phyloP scores from a whole-genome alignment of 1,140 invertebrate genomes.

The Scaptodrosophila lebanonensis region DNA sequence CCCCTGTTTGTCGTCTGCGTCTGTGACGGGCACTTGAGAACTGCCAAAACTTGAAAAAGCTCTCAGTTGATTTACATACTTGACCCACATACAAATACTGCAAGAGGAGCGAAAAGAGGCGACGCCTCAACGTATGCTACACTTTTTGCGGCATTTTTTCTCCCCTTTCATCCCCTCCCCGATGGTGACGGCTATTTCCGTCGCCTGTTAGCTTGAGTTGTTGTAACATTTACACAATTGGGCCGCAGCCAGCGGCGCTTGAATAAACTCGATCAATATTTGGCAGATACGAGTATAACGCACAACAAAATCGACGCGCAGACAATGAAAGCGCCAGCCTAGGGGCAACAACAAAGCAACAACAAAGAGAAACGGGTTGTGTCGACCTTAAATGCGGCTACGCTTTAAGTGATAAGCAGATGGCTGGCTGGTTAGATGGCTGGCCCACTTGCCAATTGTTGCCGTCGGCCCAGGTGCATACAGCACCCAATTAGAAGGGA shows the following conservation, averaged over 20 bases:
- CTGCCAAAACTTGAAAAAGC: conserved; percentile 35
- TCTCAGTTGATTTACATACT: conserved; percentile 71
- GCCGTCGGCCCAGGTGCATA: conserved; percentile 3
- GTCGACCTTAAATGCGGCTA: conserved; percentile 5
- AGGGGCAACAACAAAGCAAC: neutral
- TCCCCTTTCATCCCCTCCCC: conserved; percentile 7
- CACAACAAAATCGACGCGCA: too few species aligned
- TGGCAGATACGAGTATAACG: conserved; percentile 44
- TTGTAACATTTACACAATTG: too few species aligned
- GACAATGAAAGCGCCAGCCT: too few species aligned
- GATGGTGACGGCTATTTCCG: conserved; percentile 29
- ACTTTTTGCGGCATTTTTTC: neutral
- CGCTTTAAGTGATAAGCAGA: conserved; percentile 22
- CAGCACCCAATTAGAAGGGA: conserved; percentile 44
- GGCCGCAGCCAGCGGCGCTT: too few species aligned
- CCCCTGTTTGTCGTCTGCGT: neutral
- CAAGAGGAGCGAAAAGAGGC: too few species aligned
- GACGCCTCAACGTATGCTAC: conserved; percentile 1
- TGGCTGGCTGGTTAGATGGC: too few species aligned
- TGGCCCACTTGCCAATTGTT: conserved; percentile 47
- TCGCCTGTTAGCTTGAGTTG: too few species aligned
- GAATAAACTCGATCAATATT: conserved; percentile 63
- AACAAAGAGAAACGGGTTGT: neutral
- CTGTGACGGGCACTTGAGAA: too few species aligned
- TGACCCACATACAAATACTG: conserved; percentile 66